Evolutionary conservation across 2,888 invertebrate species (phyloP), one percentile per base, ranked within the genome.

Genomic region (Callyntrura sp.): DNA sequence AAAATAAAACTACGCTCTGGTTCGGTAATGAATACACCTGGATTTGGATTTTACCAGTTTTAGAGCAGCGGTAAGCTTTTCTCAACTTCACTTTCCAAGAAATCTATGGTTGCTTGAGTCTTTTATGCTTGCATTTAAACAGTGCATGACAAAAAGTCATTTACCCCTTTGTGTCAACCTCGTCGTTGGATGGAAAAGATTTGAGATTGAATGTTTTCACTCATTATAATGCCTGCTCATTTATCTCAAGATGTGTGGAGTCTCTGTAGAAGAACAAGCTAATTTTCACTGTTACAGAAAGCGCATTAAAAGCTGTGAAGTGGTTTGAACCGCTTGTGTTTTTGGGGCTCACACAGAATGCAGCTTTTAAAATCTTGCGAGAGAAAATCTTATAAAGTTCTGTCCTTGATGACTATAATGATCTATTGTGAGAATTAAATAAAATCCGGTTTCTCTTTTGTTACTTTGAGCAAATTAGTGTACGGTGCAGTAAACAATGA

Each of bases 141-240:
- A 23, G 48, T 90, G 90, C 90, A 90, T 90, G 90, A 82, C 85
- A 82, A 90, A 86, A 48, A 76, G 82, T 70, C 81, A 86, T 90
- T 90, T 86, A 57, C 79, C 14, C 73, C 48, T 9, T 20, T 48
- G 17, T 20, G 4, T 70, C n/a, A 1, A 28, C 9, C 28, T 45
- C 45, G n/a, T n/a, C 17, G n/a, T n/a, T n/a, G n/a, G n/a, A 73
- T 9, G 12, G 35, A 70, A 48, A 11, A 35, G 73, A 51, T 2
- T 51, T 9, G 51, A 82, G 28, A 28, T 14, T 82, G 43, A 82
- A 43, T 62, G 57, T 28, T 55, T n/a, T n/a, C n/a, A 79, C 20
- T 51, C 28, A 79, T 79, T 57, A n/a, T n/a, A n/a, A 57, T 12
- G 35, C 20, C 17, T 79, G 20, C 55, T 79, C 57, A 79, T 79